phyloP scores from a whole-genome alignment of 1,140 invertebrate species.

The Trachelipus rathkii region DNA sequence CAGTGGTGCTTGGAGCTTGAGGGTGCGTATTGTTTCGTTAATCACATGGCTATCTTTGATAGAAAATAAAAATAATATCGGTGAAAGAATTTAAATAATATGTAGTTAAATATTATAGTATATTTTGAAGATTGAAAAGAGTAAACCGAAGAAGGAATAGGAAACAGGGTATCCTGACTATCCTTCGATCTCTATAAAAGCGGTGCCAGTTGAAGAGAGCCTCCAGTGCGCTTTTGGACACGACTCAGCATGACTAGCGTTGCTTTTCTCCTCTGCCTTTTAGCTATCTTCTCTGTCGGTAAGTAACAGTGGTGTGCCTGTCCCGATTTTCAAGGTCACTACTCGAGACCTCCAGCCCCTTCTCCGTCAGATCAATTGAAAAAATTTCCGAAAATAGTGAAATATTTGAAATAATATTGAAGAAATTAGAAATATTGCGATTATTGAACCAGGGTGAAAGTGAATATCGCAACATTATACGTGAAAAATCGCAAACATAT shows the following conservation, averaged over 20 bases:
- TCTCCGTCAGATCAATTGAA: background rate
- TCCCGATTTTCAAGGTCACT: background rate
- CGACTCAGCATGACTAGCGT: background rate
- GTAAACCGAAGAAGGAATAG: background rate
- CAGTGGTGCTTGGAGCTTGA: no score
- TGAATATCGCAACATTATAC: background rate
- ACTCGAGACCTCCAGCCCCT: background rate
- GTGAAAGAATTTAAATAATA: no score
- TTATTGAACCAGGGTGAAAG: background rate
- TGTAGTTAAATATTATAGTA: no score
- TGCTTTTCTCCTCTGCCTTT: background rate
- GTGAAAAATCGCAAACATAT: no score
- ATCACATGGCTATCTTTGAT: no score
- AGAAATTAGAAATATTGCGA: background rate
- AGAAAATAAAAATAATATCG: no score
- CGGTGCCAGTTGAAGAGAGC: background rate
- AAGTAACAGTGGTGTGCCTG: background rate
- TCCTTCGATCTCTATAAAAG: slow-evolving; percentile 1
- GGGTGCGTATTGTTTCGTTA: no score
- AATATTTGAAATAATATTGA: background rate
- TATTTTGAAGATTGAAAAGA: background rate
- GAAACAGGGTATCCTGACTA: background rate
- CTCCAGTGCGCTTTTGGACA: background rate
- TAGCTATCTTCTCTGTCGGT: background rate
- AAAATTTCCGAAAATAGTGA: background rate